Evolutionary conservation across 2,113 vertebrate species (phyloP), one percentile per base, ranked within the genome.

Genomic region (Sturnira hondurensis): DNA sequence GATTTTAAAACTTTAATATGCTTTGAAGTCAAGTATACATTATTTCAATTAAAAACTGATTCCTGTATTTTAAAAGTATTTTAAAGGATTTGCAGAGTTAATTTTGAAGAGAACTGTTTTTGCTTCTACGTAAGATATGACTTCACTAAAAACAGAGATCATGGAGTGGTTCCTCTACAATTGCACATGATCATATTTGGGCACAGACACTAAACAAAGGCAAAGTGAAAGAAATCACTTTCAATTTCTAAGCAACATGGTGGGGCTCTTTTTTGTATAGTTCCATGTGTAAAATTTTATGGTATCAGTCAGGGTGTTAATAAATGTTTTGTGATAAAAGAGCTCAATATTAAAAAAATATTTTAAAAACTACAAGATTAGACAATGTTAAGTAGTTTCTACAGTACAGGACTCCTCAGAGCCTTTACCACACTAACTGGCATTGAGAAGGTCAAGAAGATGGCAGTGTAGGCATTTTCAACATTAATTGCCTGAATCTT

Each of bases 21-120:
- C 24, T 56, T 36, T 85, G 12, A n/a, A 78, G 12, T 92, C 45
- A 94, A 78, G 43, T 70, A 70, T 43, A 16, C 15, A 82, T 68
- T 65, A 31, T 74, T 89, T 86, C 5, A 94, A 89, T 70, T 77
- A 50, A 91, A 87, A 93, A 73, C 47, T 58, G 31, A 91, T 78
- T 58, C 20, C 16, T 61, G 11, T 38, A 33, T n/a, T 92, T 58
- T 50, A 70, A 76, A 11, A 7, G 14, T 56, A 6, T 45, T 86
- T 63, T 50, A 65, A 86, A 77, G 17, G 28, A 16, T 52, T 58
- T 50, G 19, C 68, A 22, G 65, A 17, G 9, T 78, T 86, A 67
- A 80, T 70, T 89, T 36, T 91, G 38, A 77, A 76, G 38, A 13
- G 61, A 36, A 0, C 0, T 47, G 47, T 65, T 93, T 89, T 45